Evolutionary conservation across 2,797 vertebrate genomes (phyloP), one percentile per base, ranked within the genome.

Genomic region (Scolopax rusticola): DNA sequence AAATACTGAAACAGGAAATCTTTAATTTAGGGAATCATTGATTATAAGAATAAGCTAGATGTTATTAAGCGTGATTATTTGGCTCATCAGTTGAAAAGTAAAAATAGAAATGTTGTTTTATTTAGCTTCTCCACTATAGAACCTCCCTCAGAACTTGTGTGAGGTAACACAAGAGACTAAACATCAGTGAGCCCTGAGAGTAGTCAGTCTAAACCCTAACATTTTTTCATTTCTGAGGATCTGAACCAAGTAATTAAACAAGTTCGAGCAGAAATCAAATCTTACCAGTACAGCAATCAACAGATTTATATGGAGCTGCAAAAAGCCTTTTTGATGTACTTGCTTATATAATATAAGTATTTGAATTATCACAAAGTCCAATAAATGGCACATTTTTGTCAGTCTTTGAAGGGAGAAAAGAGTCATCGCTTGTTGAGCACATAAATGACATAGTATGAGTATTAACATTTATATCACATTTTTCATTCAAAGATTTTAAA

Each of bases 341-440:
- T 53, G 8, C 4, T 36, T 54, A 5, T 65, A 3, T 48, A 40
- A 5, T 65, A 3, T 48, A 40, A 0, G 0, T 41, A 43, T 60
- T 57, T 65, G 38, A 67, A 27, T 40, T 75, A 27, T 36, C n/a
- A 51, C 5, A 14, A 74, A 67, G 9, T 16, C 18, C 17, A 60
- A 11, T 64, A 57, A 64, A 38, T 30, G 11, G 1, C 14, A 60
- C 13, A 11, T 6, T 70, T 88, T 43, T 45, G 1, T 19, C 20
- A 53, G 3, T 12, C 15, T 50, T 28, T 74, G 38, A 36, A 57
- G 5, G 6, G 3, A 63, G 11, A 27, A 73, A 69, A 60, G 20
- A 13, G 8, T 89, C 8, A 4, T 43, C 25, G 2, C 6, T 17
- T 43, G 11, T 19, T 30, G 11, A 53, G 7, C 14, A 36, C 12